A percentile compares a stretch with the other conserved stretches of the same genome.
These are phyloP conservation scores for Pygathrix nemaeus DNA, from an alignment of 2,113 vertebrate genomes.

Conservation along the genomic window DNA sequence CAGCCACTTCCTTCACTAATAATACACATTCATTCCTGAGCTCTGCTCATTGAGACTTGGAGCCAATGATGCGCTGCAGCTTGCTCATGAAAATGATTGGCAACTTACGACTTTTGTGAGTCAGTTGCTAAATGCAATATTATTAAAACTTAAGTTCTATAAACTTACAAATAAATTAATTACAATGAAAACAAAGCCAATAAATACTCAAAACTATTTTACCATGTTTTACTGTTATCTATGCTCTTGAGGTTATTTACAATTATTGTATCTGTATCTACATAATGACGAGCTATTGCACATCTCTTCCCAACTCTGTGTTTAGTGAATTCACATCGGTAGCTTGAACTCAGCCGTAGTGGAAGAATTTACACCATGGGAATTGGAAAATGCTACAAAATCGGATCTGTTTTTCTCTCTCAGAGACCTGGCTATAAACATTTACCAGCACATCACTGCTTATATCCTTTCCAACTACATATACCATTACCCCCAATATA, in stretches of 20 bases:
- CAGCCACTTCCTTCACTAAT: background rate
- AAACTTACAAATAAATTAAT: background rate
- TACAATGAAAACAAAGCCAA: background rate
- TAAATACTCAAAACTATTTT: background rate
- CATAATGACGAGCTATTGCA: background rate
- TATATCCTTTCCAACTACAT: background rate
- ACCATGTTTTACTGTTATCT: background rate
- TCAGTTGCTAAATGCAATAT: background rate
- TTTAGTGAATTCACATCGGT: background rate
- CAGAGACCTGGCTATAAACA: background rate
- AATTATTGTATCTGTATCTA: background rate
- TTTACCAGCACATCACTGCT: background rate
- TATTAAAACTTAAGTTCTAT: background rate
- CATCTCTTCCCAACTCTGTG: background rate
- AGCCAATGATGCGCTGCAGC: background rate
- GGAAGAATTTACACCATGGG: background rate
- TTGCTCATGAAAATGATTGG: rapidly evolving
- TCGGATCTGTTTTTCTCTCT: background rate
- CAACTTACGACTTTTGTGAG: background rate
- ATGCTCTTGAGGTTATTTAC: background rate
- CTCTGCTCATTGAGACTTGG: background rate
- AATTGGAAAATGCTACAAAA: background rate
- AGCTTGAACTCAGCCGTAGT: background rate
- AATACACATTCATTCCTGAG: background rate
- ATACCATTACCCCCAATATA: too few relatives aligned